Percentiles rank a stretch among this genome's conserved stretches.
These are phyloP conservation scores for Echeneis naucrates DNA, from an alignment of 2,797 vertebrate species.

Conservation along the genomic window DNA sequence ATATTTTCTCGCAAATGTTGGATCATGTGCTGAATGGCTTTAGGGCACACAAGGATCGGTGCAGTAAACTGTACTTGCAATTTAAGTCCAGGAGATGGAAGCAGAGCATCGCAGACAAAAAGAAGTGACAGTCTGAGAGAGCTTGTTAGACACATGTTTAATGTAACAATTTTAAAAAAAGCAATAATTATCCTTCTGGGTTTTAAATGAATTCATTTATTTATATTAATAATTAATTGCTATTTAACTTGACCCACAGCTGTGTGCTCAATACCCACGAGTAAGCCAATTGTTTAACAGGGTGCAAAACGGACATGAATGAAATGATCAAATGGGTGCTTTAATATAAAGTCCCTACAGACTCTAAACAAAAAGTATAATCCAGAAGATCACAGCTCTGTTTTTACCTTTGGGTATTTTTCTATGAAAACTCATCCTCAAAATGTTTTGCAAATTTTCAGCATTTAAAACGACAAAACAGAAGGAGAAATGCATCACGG, in stretches of 20 bases:
- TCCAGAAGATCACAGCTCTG: not conserved
- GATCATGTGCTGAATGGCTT: not conserved
- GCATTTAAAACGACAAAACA: not conserved
- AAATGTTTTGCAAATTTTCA: not conserved
- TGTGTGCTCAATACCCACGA: not conserved
- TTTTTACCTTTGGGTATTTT: not conserved
- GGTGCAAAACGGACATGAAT: not conserved
- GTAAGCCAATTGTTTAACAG: not conserved
- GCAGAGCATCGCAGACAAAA: constrained; percentile 37
- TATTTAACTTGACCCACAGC: not conserved
- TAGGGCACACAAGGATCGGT: not conserved
- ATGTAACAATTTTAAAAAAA: not conserved
- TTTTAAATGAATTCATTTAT: not conserved
- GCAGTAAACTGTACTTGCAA: constrained; percentile 13
- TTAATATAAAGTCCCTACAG: not conserved
- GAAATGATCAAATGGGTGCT: not conserved
- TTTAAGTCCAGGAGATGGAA: constrained; percentile 59
- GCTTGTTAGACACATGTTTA: not conserved
- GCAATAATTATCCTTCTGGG: not conserved
- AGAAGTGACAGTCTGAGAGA: not conserved
- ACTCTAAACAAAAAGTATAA: not conserved
- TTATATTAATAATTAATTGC: not conserved
- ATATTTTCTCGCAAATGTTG: not conserved
- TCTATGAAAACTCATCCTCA: not conserved
- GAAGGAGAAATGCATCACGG: not conserved